Evolutionary conservation across 2,797 vertebrate species (phyloP).

Genomic region (Xiphophorus birchmanni): DNA sequence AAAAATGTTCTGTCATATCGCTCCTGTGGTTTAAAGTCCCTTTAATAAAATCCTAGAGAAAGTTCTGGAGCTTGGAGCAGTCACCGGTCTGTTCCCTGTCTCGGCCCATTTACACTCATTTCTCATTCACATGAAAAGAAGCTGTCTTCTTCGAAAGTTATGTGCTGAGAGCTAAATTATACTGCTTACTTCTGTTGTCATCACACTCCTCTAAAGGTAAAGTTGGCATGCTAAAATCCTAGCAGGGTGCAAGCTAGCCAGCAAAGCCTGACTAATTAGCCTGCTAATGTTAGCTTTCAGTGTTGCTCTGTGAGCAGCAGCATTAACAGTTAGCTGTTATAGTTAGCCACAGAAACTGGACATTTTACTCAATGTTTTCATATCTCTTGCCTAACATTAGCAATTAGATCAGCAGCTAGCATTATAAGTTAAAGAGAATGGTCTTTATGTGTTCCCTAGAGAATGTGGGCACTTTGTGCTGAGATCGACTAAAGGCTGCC

Average conservation of each 20-base stretch:
- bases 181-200: neutral
- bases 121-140: neutral
- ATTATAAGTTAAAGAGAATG: neutral
- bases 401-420: neutral
- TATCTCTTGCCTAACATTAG: neutral
- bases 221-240: neutral
- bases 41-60: neutral
- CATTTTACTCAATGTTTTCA: too few relatives aligned
- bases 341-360: too few relatives aligned
- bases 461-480: neutral
- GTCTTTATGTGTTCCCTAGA: neutral
- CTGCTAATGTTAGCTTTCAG: neutral
- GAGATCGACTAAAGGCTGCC: neutral
- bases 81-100: neutral
- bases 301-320: neutral
- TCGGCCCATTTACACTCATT: neutral
- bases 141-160: neutral
- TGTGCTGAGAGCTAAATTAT: neutral
- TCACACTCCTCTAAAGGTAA: neutral
- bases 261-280: neutral
- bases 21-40: neutral
- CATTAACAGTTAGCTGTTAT: neutral
- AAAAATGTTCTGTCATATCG: neutral
- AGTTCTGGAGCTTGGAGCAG: neutral
- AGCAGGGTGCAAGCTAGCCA: neutral